Base-by-base conservation (phyloP, 1,140 invertebrate genomes). In the Microplitis mediator region DNA sequence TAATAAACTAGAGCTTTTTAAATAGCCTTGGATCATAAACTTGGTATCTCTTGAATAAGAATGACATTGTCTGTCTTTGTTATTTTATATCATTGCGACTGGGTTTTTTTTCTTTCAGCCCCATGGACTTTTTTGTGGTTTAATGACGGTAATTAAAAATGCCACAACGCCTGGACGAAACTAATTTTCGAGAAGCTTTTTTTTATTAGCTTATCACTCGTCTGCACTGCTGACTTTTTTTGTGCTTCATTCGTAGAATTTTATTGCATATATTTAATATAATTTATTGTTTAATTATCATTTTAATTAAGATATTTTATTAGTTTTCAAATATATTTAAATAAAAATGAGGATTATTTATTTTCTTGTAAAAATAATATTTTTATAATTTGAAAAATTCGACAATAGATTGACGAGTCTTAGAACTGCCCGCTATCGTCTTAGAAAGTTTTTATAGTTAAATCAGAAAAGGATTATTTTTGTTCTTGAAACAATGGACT, bases 131-230 rank as follows among this genome's bases (percentile, higher is more conserved):
- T 71, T 58, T 69, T 69, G 71, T 75, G 73, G 77, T 83, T 83
- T 84, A 84, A 82, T 79, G 81, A 75, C 74, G 76, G 81, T 81
- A 83, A 84, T 84, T 84, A 83, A 82, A 84, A 80, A 75, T 63
- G 63, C 72, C 61, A 60, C 66, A 77, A 73, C 68, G 68, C 66
- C 71, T 74, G 71, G 63, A 72, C 67, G 63, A 78, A 82, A 78
- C 81, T 83, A 84, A 84, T 84, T 84, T 80, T 84, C 77, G 68
- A 76, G 71, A 62, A 77, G 75, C 74, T 73, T 73, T 73, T 77
- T 79, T 74, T 83, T 79, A 81, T 83, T 80, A 76, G 76, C 71
- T 74, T 77, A 77, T 74, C 76, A 54, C 51, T 69, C 34, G 23
- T 39, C 62, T 64, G 36, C 62, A 64, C 62, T 64, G 62, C 62